Conservation (phyloP, 2,113 vertebrate genomes). For the Stigmatopora nigra region DNA sequence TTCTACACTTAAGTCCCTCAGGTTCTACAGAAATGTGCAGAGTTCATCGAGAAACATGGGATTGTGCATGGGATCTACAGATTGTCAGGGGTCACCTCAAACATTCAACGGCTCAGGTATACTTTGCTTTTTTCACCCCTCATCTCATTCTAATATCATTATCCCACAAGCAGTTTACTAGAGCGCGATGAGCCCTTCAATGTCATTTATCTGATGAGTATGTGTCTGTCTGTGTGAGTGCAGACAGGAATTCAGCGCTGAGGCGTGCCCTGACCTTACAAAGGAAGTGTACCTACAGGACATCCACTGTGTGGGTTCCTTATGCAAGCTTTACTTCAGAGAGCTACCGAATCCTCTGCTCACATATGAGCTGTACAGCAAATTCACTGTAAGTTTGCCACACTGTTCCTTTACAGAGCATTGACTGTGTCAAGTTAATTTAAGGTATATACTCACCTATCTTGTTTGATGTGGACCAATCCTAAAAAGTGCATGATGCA, state of each 20-base stretch:
- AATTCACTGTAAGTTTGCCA: constrained; percentile 85
- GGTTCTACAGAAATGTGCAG: constrained; percentile 89
- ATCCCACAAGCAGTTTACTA: background rate
- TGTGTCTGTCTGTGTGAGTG: constrained; percentile 45
- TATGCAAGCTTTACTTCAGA: constrained; percentile 97
- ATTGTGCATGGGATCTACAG: constrained; percentile 97
- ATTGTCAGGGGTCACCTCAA: constrained; percentile 94
- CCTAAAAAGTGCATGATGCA: no score
- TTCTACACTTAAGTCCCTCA: constrained; percentile 78
- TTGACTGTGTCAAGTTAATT: background rate
- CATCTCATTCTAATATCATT: background rate
- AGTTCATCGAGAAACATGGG: constrained; percentile 94
- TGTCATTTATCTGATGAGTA: constrained; percentile 10
- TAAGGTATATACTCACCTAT: no score
- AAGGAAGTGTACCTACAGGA: constrained; percentile 98
- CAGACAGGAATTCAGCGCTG: constrained; percentile 95
- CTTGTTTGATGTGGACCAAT: no score
- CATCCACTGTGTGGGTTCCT: constrained; percentile 97
- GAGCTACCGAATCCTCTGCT: constrained; percentile 96
- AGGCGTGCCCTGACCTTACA: constrained; percentile 90
- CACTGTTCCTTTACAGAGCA: background rate
- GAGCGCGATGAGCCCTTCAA: constrained; percentile 26
- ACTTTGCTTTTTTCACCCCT: background rate
- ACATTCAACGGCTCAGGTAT: constrained; percentile 93
- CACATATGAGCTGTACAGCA: constrained; percentile 94